Percentiles rank a stretch among this genome's conserved stretches.
Evolutionary conservation across 1,140 invertebrate species (phyloP).

Genomic region (Kradibia gibbosae): DNA sequence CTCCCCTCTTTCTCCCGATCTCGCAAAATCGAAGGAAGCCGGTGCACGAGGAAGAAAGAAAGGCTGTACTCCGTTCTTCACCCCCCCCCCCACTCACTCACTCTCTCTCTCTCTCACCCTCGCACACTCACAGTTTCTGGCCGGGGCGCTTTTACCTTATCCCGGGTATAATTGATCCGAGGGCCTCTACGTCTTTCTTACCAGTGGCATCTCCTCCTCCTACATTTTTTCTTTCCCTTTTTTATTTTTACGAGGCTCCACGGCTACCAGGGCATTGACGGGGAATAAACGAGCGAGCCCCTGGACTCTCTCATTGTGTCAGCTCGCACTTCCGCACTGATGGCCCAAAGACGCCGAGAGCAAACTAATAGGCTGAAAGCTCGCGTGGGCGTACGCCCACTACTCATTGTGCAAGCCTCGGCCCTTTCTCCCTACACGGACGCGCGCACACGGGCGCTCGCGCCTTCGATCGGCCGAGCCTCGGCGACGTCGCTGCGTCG

Average conservation of each 20-base stretch:
- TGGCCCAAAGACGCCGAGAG: slow-evolving; percentile 3
- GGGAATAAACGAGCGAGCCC: slow-evolving; percentile 11
- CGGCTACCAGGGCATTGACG: not conserved
- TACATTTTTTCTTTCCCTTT: not conserved
- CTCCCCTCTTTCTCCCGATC: not conserved
- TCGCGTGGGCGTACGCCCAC: slow-evolving; percentile 57
- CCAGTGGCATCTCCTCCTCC: slow-evolving; percentile 13
- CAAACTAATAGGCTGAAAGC: slow-evolving; percentile 34
- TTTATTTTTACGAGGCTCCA: slow-evolving; percentile 14
- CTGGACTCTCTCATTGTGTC: slow-evolving; percentile 52
- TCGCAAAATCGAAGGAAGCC: slow-evolving; percentile 8
- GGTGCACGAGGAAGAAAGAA: not conserved
- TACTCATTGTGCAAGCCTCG: slow-evolving; percentile 61
- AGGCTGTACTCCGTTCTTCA: not conserved
- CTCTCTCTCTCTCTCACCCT: slow-evolving; percentile 3
- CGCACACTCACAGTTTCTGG: not conserved
- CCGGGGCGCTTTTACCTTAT: not conserved
- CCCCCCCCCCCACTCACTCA: not conserved
- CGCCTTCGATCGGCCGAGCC: not conserved
- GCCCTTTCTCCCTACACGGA: slow-evolving; percentile 51
- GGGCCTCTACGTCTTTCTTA: slow-evolving; percentile 19
- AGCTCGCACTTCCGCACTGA: slow-evolving; percentile 61
- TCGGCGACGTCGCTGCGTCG: no score
- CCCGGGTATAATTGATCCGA: slow-evolving; percentile 36
- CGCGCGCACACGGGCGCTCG: not conserved